phyloP scores from a whole-genome alignment of 2,888 invertebrate genomes.

The Synergus umbraculus region DNA sequence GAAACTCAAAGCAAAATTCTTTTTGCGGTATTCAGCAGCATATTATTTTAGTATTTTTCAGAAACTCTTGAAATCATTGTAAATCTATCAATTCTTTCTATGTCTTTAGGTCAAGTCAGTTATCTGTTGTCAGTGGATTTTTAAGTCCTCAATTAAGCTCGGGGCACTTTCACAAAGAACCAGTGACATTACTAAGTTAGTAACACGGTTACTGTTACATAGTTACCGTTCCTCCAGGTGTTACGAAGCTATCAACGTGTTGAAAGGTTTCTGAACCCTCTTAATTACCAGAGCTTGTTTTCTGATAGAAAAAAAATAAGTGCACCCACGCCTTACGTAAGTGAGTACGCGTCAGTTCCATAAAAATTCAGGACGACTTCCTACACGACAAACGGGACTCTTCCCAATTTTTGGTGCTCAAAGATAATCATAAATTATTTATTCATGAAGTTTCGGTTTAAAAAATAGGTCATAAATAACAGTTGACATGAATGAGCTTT shows the following conservation, averaged over 20 bases:
- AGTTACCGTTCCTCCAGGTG: neutral
- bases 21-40: too few relatives aligned
- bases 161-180: neutral
- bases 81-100: neutral
- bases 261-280: slow-evolving; percentile 5
- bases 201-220: neutral
- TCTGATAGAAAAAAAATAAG: slow-evolving; percentile 26
- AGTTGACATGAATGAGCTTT: neutral
- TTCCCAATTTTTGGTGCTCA: slow-evolving; percentile 18
- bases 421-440: slow-evolving; percentile 31
- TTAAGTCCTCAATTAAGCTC: neutral
- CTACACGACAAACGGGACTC: slow-evolving; percentile 35
- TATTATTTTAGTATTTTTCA: too few relatives aligned
- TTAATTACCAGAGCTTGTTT: slow-evolving; percentile 34
- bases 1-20: neutral
- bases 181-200: neutral
- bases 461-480: neutral
- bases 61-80: too few relatives aligned
- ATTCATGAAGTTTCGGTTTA: slow-evolving; percentile 2
- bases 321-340: slow-evolving; percentile 37
- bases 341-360: neutral
- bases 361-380: slow-evolving; percentile 34
- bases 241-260: neutral
- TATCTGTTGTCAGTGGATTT: neutral
- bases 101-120: neutral